phyloP scores from a whole-genome alignment of 2,797 vertebrate genomes.

The Nannoperca obscura region DNA sequence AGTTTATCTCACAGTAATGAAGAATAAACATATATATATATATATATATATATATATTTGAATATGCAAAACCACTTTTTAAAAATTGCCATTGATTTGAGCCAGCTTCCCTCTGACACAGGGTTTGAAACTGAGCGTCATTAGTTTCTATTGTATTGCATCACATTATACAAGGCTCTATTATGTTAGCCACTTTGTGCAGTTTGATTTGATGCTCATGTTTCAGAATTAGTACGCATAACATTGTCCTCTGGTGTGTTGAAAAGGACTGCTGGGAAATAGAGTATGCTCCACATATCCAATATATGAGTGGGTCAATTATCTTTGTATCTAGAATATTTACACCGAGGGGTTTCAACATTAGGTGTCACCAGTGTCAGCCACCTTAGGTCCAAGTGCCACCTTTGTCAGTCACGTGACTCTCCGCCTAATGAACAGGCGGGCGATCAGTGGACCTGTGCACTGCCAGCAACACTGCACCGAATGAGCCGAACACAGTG shows the following conservation, averaged over 20 bases:
- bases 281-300: neutral
- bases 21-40: conserved; percentile 2
- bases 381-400: neutral
- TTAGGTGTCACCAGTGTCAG: neutral
- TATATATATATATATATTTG: no score
- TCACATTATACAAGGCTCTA: neutral
- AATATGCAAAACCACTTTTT: neutral
- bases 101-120: neutral
- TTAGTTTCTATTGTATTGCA: neutral
- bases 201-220: neutral
- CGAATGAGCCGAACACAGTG: conserved; percentile 43
- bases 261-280: conserved; percentile 20
- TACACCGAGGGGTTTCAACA: neutral
- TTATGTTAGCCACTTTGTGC: neutral
- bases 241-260: conserved; percentile 10
- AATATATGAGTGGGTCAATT: neutral
- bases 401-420: conserved; percentile 7
- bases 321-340: conserved; percentile 16
- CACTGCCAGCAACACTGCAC: conserved; percentile 24
- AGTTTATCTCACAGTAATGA: conserved; percentile 3
- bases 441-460: conserved; percentile 31
- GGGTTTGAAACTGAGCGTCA: neutral
- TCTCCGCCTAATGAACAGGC: conserved; percentile 5
- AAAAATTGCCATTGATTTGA: neutral
- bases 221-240: neutral